Evolutionary conservation across 1,140 invertebrate species (phyloP).

Genomic region (Anthonomus grandis): DNA sequence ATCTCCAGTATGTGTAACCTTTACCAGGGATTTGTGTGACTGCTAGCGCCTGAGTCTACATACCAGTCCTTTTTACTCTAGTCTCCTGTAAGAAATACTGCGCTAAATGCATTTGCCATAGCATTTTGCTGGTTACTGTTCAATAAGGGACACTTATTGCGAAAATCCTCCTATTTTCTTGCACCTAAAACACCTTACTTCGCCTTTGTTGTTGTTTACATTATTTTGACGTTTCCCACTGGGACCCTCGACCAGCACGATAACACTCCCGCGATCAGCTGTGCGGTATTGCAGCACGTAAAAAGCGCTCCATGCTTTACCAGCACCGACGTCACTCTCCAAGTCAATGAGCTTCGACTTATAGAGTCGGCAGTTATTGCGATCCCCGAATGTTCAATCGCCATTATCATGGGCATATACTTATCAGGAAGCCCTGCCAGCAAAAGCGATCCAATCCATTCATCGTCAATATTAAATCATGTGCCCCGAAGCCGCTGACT

Average conservation of each 20-base stretch:
- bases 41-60: slow-evolving; percentile 35
- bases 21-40: slow-evolving; percentile 17
- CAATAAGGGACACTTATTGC: slow-evolving; percentile 14
- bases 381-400: no score
- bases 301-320: slow-evolving; percentile 6
- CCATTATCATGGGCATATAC: slow-evolving; percentile 45
- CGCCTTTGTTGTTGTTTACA: not conserved
- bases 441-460: slow-evolving; percentile 43
- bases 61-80: no score
- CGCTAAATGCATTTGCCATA: slow-evolving; percentile 12
- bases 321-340: not conserved
- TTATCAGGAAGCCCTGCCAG: slow-evolving; percentile 42
- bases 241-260: no score
- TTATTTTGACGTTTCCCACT: not conserved
- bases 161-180: slow-evolving; percentile 15
- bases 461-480: slow-evolving; percentile 37
- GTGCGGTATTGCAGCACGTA: not conserved
- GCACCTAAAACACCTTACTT: slow-evolving; percentile 14
- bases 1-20: not conserved
- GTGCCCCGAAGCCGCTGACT: slow-evolving; percentile 28
- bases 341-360: slow-evolving; percentile 29
- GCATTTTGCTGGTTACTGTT: not conserved
- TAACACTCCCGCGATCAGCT: not conserved
- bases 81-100: slow-evolving; percentile 25
- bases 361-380: slow-evolving; percentile 23